Conservation (phyloP, 2,888 invertebrate genomes). For the Apodemia duryi region DNA sequence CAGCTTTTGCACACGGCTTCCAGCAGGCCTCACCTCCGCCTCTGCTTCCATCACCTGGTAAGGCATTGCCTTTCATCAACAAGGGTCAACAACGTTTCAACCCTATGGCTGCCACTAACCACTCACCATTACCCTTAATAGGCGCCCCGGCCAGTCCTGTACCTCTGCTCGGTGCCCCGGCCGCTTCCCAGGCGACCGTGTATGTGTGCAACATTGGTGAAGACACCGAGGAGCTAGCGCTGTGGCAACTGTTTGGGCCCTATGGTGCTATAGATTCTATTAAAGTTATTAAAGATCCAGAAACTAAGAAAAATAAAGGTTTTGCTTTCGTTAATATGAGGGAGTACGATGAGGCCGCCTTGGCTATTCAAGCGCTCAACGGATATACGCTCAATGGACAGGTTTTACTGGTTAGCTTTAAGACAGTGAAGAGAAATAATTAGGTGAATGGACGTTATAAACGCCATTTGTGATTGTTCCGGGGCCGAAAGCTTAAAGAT, state of each 20-base stretch:
- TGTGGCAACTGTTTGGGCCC: slow-evolving; percentile 76
- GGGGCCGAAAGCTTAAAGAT: slow-evolving; percentile 68
- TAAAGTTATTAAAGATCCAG: slow-evolving; percentile 76
- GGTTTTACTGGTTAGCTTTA: slow-evolving; percentile 79
- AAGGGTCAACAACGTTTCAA: slow-evolving; percentile 75
- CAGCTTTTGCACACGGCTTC: slow-evolving; percentile 62
- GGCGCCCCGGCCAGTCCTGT: slow-evolving; percentile 70
- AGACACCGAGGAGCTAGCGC: slow-evolving; percentile 72
- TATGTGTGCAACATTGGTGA: slow-evolving; percentile 77
- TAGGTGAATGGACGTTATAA: slow-evolving; percentile 64
- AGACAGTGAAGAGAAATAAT: slow-evolving; percentile 76
- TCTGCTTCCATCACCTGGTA: slow-evolving; percentile 70
- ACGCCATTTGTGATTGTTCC: slow-evolving; percentile 66
- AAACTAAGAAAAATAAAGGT: slow-evolving; percentile 77
- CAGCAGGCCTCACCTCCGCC: slow-evolving; percentile 71
- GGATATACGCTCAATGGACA: slow-evolving; percentile 78
- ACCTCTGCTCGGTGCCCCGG: slow-evolving; percentile 59
- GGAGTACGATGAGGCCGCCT: slow-evolving; percentile 75
- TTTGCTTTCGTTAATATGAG: slow-evolving; percentile 78
- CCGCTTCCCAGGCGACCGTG: slow-evolving; percentile 71
- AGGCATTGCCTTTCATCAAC: slow-evolving; percentile 73
- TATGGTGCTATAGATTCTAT: slow-evolving; percentile 77
- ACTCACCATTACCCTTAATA: slow-evolving; percentile 64
- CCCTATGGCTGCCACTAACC: slow-evolving; percentile 71
- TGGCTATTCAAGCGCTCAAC: slow-evolving; percentile 76